These are phyloP conservation scores for Trachelus iudaicus DNA, from an alignment of 2,888 invertebrate species.

Conservation along the genomic window DNA sequence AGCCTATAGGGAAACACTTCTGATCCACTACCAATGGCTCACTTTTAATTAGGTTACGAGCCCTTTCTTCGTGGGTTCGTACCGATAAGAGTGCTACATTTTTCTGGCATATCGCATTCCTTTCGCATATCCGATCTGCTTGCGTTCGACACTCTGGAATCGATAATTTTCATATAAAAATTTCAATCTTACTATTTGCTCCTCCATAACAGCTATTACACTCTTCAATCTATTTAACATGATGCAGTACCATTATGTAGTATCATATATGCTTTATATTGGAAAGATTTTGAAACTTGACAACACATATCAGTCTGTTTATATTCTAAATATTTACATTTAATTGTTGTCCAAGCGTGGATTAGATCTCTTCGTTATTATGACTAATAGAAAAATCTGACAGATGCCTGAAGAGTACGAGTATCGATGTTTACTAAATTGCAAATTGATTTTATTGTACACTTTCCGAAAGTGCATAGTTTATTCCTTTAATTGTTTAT, in stretches of 20 bases:
- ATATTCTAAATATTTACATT: not conserved
- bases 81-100: constrained; percentile 23
- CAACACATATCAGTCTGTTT: not conserved
- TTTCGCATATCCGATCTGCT: constrained; percentile 27
- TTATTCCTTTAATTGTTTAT: not conserved
- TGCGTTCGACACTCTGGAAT: constrained; percentile 9
- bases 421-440: not conserved
- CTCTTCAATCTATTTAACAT: not conserved
- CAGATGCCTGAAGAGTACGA: not conserved
- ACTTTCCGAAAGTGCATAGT: not conserved
- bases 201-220: not conserved
- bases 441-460: not conserved
- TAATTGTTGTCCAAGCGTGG: not conserved
- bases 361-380: not conserved
- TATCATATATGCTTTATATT: not conserved
- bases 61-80: constrained; percentile 24
- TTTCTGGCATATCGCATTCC: constrained; percentile 11
- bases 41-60: constrained; percentile 10
- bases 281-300: not conserved
- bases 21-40: constrained; percentile 15
- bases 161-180: constrained; percentile 21
- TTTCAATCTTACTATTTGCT: not conserved
- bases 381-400: not conserved
- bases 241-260: not conserved
- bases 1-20: constrained; percentile 22